Percentiles rank a stretch among this genome's conserved stretches.
These are phyloP conservation scores for Busseola fusca DNA, from an alignment of 2,888 invertebrate genomes.

Conservation along the genomic window DNA sequence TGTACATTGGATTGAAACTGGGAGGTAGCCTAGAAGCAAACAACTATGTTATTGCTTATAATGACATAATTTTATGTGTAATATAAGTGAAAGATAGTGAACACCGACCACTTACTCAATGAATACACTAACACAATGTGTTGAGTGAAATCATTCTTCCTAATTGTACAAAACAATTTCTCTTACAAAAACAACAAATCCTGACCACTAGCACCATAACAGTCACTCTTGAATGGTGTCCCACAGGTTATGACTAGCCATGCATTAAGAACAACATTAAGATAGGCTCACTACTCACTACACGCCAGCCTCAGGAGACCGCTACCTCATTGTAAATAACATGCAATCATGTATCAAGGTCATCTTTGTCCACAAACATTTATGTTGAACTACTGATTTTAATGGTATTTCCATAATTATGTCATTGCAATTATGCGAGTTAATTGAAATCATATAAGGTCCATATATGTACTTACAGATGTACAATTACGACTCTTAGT, in stretches of 20 bases:
- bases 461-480: background rate
- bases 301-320: background rate
- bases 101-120: too few relatives aligned
- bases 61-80: background rate
- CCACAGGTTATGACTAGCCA: background rate
- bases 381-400: background rate
- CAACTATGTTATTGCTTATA: background rate
- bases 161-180: background rate
- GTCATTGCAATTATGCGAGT: background rate
- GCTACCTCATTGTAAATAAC: constrained; percentile 41
- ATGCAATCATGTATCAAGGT: constrained; percentile 48
- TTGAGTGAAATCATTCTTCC: too few relatives aligned
- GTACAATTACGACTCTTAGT: constrained; percentile 2
- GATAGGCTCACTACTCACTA: background rate
- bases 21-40: background rate
- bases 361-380: constrained; percentile 43
- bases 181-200: background rate
- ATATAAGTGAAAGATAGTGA: background rate
- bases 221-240: too few relatives aligned
- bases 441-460: constrained; percentile 1
- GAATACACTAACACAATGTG: background rate
- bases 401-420: background rate
- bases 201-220: too few relatives aligned
- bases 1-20: background rate
- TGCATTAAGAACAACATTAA: background rate